A percentile compares a stretch with the other conserved stretches of the same genome.
Conservation (phyloP, 2,888 invertebrate genomes). For the Sminthurinus aureus region DNA sequence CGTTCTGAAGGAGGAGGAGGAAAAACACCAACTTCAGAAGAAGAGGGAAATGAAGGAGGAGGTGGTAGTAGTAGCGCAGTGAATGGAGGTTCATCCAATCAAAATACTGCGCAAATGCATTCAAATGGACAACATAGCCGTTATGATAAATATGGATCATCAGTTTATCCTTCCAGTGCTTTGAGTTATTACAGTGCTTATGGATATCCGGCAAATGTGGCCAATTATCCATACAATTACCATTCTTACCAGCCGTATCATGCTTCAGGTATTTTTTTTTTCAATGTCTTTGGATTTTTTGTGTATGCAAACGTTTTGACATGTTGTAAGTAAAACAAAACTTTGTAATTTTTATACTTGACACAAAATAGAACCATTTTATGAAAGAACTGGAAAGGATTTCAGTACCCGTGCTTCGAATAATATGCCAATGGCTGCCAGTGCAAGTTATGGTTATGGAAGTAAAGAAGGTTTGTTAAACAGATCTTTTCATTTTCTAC, state of each 20-base stretch:
- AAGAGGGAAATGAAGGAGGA: not conserved
- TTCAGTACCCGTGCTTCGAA: slow-evolving; percentile 20
- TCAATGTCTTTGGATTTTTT: too few species aligned
- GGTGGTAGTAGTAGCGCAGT: not conserved
- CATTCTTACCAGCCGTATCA: slow-evolving; percentile 10
- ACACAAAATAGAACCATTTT: slow-evolving; percentile 5
- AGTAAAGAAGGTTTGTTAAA: slow-evolving; percentile 19
- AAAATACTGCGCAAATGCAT: not conserved
- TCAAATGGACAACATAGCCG: not conserved
- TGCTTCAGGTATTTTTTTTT: not conserved
- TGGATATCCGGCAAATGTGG: not conserved
- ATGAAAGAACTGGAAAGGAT: slow-evolving; percentile 25
- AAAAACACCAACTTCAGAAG: slow-evolving; percentile 2
- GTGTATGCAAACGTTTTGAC: not conserved
- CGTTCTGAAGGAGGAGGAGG: not conserved
- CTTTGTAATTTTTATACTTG: not conserved
- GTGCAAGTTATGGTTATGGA: slow-evolving; percentile 15
- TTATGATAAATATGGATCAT: slow-evolving; percentile 15
- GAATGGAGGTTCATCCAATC: not conserved
- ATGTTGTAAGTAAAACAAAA: not conserved
- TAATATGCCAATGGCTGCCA: slow-evolving; percentile 29
- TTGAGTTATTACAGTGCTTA: slow-evolving; percentile 25
- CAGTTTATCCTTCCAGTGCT: not conserved
- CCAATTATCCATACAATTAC: not conserved
- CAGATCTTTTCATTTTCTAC: too few species aligned